These are phyloP conservation scores for Patella pellucida DNA, from an alignment of 2,888 invertebrate species.

Conservation along the genomic window DNA sequence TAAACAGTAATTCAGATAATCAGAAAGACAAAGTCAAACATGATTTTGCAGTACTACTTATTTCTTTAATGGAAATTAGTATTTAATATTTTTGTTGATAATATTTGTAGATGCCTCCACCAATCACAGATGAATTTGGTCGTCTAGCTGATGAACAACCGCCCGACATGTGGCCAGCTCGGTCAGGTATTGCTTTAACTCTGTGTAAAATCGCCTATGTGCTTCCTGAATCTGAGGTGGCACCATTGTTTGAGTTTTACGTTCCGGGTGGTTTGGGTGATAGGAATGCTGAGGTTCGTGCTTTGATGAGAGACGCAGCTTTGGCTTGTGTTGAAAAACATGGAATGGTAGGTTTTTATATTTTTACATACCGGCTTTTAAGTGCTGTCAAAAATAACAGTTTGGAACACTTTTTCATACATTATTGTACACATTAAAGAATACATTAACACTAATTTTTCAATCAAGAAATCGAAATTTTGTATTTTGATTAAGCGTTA, in stretches of 20 bases:
- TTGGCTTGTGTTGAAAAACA: conserved; percentile 90
- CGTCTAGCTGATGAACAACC: conserved; percentile 84
- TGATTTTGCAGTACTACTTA: background rate
- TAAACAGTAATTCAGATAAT: too few relatives aligned
- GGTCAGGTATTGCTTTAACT: conserved; percentile 89
- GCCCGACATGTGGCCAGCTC: conserved; percentile 90
- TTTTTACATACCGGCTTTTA: too few relatives aligned
- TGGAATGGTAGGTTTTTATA: conserved; percentile 80
- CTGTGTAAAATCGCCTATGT: conserved; percentile 85
- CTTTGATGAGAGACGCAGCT: conserved; percentile 94
- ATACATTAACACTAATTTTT: too few relatives aligned
- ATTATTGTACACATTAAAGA: too few relatives aligned
- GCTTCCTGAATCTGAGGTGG: conserved; percentile 79
- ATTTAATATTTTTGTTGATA: conserved; percentile 6
- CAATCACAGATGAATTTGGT: conserved; percentile 87
- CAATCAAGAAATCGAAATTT: too few relatives aligned
- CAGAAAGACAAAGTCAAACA: too few relatives aligned
- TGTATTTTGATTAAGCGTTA: too few relatives aligned
- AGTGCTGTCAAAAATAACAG: too few relatives aligned
- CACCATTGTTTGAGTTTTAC: conserved; percentile 72
- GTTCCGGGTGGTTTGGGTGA: conserved; percentile 90
- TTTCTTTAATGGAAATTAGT: background rate
- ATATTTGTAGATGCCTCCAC: conserved; percentile 66
- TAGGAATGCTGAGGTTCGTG: conserved; percentile 84
- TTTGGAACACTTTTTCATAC: too few relatives aligned